Percentiles rank a stretch among this genome's conserved stretches.
Evolutionary conservation across 1,140 invertebrate species (phyloP).

Genomic region (Aricia agestis): DNA sequence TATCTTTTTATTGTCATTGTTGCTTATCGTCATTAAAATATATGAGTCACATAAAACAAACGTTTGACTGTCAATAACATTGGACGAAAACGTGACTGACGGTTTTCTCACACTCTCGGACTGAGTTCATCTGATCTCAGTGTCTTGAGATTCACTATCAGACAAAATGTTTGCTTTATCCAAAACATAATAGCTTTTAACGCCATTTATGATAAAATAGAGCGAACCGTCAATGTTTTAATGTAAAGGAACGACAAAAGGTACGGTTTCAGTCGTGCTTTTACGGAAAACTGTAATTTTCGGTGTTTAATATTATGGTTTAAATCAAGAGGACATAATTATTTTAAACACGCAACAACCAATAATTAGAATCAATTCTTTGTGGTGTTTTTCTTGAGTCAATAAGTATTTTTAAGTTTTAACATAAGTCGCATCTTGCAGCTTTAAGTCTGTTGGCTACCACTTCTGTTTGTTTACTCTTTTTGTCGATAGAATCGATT

Average conservation of each 20-base stretch:
- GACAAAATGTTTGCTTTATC: background rate
- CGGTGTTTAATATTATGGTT: no score
- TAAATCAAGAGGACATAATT: no score
- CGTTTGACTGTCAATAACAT: background rate
- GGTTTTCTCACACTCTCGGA: background rate
- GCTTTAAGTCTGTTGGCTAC: slow-evolving; percentile 7
- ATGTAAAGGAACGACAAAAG: background rate
- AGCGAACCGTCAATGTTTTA: background rate
- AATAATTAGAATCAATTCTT: no score
- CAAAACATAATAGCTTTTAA: background rate
- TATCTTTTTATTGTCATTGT: no score
- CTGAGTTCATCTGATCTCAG: background rate
- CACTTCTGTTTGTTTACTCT: slow-evolving; percentile 36
- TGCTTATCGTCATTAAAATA: no score
- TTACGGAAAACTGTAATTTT: no score
- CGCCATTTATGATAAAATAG: background rate
- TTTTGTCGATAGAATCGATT: slow-evolving; percentile 34
- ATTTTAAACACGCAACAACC: no score
- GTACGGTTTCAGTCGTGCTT: no score
- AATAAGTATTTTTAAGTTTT: background rate
- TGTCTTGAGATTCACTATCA: background rate
- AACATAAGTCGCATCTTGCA: background rate
- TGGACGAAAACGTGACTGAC: background rate
- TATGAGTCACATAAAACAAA: no score
- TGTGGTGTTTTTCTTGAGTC: no score